These are phyloP conservation scores for Autographa pulchrina DNA, from an alignment of 2,888 invertebrate genomes.

Conservation along the genomic window DNA sequence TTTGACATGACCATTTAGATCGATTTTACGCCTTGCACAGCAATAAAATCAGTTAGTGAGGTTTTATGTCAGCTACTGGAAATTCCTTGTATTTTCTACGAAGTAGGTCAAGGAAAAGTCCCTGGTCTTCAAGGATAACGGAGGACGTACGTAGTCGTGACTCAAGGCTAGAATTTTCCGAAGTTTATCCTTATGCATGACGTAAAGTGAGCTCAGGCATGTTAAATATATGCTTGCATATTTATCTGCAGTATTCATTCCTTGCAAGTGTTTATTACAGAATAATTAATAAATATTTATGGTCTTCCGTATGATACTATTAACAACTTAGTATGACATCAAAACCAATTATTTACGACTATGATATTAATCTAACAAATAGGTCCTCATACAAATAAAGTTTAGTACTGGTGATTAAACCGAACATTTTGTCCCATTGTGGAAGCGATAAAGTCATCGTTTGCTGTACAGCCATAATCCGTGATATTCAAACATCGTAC, in stretches of 20 bases:
- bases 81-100: constrained; percentile 38
- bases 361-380: constrained; percentile 13
- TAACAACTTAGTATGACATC: not conserved
- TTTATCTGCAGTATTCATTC: constrained; percentile 21
- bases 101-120: constrained; percentile 75
- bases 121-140: constrained; percentile 62
- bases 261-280: constrained; percentile 5
- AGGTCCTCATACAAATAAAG: constrained; percentile 34
- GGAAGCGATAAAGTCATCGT: constrained; percentile 52
- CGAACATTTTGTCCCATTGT: constrained; percentile 38
- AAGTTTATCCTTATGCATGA: constrained; percentile 54
- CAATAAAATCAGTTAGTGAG: constrained; percentile 40
- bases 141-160: constrained; percentile 46
- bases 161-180: constrained; percentile 54
- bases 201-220: constrained; percentile 26
- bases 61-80: constrained; percentile 31
- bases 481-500: constrained; percentile 58
- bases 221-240: constrained; percentile 26
- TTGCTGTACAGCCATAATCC: constrained; percentile 53
- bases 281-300: not conserved
- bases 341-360: not conserved
- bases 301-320: not conserved
- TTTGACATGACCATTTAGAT: constrained; percentile 18
- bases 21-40: constrained; percentile 39
- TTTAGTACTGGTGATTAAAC: constrained; percentile 41